Conservation (phyloP, 2,113 vertebrate genomes). For the Lamprologus lemairii region DNA sequence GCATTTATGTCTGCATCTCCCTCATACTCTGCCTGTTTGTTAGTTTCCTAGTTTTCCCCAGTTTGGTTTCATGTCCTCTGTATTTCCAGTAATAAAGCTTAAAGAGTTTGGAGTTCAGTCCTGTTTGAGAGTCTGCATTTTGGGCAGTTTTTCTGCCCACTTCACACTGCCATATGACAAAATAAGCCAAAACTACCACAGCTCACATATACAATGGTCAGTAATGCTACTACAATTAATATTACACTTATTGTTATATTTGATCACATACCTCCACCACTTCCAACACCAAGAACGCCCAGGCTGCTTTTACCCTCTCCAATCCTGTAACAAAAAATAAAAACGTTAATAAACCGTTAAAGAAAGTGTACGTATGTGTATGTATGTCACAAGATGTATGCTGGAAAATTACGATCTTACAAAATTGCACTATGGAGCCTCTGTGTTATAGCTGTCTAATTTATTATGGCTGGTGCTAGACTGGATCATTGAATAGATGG, state of each 20-base stretch:
- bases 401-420: neutral
- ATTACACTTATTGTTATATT: neutral
- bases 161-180: neutral
- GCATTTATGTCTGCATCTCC: neutral
- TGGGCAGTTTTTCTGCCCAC: neutral
- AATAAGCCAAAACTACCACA: neutral
- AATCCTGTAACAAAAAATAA: constrained; percentile 61
- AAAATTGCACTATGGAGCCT: neutral
- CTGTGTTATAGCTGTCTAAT: neutral
- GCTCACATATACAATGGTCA: neutral
- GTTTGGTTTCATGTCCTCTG: neutral
- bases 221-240: neutral
- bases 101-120: neutral
- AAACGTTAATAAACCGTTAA: neutral
- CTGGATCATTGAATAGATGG: neutral
- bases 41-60: neutral
- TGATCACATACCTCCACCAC: constrained; percentile 77
- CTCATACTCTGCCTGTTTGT: neutral
- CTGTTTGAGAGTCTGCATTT: neutral
- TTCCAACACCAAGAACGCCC: constrained; percentile 79
- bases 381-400: neutral
- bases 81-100: neutral
- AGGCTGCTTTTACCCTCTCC: constrained; percentile 71
- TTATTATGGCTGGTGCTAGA: neutral
- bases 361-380: neutral